Conservation (phyloP, 1,140 invertebrate genomes). For the Zaprionus gabonicus region DNA sequence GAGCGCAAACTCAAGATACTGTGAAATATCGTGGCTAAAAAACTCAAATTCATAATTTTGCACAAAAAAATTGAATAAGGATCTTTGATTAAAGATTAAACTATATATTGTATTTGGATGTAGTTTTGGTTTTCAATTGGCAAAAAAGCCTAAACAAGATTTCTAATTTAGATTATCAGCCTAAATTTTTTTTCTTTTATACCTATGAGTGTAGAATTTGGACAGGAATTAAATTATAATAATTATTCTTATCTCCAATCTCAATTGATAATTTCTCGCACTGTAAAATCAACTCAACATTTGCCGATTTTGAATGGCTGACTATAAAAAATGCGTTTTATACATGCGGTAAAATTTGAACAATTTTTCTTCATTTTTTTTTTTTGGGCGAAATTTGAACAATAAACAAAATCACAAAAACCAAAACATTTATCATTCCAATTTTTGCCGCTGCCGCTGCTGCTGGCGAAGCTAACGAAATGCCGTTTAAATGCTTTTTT, state of each 20-base stretch:
- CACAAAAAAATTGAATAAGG: too few relatives aligned
- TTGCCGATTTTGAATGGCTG: slow-evolving; percentile 61
- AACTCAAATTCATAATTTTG: too few relatives aligned
- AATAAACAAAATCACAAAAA: slow-evolving; percentile 83
- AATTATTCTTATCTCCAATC: not conserved
- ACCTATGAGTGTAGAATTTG: too few relatives aligned
- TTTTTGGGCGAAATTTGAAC: slow-evolving; percentile 77
- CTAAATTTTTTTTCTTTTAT: too few relatives aligned
- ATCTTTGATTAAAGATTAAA: not conserved
- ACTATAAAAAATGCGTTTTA: slow-evolving; percentile 74
- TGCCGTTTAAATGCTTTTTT: slow-evolving; percentile 78
- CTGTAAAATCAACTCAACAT: slow-evolving; percentile 53
- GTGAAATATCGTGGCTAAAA: not conserved
- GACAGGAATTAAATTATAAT: not conserved
- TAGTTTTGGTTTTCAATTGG: too few relatives aligned
- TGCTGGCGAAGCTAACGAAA: slow-evolving; percentile 50
- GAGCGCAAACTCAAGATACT: not conserved
- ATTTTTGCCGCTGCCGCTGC: slow-evolving; percentile 36
- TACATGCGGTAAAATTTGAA: slow-evolving; percentile 76
- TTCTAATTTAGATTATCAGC: too few relatives aligned
- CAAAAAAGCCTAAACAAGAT: too few relatives aligned
- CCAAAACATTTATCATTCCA: slow-evolving; percentile 82
- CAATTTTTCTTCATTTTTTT: slow-evolving; percentile 34
- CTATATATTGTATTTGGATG: too few relatives aligned
- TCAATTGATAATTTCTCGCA: not conserved